Evolutionary conservation across 2,797 vertebrate genomes (phyloP).

Genomic region (Microcaecilia unicolor): DNA sequence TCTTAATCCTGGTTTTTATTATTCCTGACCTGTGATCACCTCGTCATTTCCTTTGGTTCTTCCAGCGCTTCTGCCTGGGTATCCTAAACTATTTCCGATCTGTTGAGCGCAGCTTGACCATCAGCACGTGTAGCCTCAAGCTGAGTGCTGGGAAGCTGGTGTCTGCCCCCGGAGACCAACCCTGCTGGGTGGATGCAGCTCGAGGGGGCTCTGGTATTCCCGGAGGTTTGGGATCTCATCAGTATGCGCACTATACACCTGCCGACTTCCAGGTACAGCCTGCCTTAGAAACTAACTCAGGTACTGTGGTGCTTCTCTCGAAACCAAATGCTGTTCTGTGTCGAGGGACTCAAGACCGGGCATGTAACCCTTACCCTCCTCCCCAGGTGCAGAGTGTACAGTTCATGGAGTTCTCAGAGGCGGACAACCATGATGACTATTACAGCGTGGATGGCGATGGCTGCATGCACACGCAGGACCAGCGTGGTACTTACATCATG

Average conservation of each 20-base stretch:
- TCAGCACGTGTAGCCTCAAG: constrained; percentile 45
- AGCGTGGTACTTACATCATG: constrained; percentile 40
- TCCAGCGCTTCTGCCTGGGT: constrained; percentile 50
- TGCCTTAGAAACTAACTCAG: too few relatives aligned
- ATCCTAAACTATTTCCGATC: constrained; percentile 65
- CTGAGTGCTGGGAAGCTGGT: constrained; percentile 23
- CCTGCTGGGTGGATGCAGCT: constrained; percentile 43
- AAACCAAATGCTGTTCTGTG: too few relatives aligned
- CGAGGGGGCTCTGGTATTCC: constrained; percentile 38
- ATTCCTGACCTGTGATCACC: too few relatives aligned
- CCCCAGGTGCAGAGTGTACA: constrained; percentile 43
- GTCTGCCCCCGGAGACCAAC: constrained; percentile 37
- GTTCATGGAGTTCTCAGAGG: constrained; percentile 60
- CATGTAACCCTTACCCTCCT: too few relatives aligned
- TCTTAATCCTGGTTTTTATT: too few relatives aligned
- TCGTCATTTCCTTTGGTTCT: too few relatives aligned
- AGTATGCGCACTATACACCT: constrained; percentile 37
- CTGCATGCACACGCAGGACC: constrained; percentile 54
- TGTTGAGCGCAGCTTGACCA: constrained; percentile 53
- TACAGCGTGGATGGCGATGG: constrained; percentile 37
- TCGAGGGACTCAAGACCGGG: too few relatives aligned
- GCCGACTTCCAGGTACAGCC: constrained; percentile 53
- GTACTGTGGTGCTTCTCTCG: too few relatives aligned
- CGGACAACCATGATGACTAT: constrained; percentile 61
- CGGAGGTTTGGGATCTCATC: constrained; percentile 36